A percentile compares a stretch with the other conserved stretches of the same genome.
Evolutionary conservation across 2,113 vertebrate species (phyloP).

Genomic region (Fulmarus glacialis): DNA sequence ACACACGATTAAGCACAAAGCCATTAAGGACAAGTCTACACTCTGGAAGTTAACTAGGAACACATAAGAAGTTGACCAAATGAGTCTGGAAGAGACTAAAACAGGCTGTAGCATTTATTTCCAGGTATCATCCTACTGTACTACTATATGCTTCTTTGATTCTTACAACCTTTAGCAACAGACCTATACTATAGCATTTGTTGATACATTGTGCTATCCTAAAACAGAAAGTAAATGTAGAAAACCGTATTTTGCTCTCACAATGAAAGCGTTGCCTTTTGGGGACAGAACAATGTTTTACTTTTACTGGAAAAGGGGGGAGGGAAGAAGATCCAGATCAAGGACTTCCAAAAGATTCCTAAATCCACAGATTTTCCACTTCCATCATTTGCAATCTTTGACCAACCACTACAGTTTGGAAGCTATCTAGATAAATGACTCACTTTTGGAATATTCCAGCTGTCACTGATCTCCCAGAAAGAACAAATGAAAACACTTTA

Average conservation of each 20-base stretch:
- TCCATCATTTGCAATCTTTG: neutral
- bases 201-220: neutral
- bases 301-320: neutral
- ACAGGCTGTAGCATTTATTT: neutral
- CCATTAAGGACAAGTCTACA: neutral
- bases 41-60: neutral
- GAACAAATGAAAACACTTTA: slow-evolving; percentile 13
- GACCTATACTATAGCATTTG: neutral
- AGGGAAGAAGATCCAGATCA: neutral
- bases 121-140: neutral
- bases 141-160: neutral
- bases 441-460: slow-evolving; percentile 28
- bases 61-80: neutral
- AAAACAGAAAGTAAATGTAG: neutral
- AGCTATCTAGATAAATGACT: slow-evolving; percentile 16
- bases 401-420: neutral
- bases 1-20: neutral
- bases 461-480: slow-evolving; percentile 25
- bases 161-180: neutral
- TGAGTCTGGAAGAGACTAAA: neutral
- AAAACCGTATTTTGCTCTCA: neutral
- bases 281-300: neutral
- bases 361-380: neutral
- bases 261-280: neutral
- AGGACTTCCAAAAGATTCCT: neutral